Conservation (phyloP, 2,888 invertebrate genomes). For the Lepidocyrtinus sp. region DNA sequence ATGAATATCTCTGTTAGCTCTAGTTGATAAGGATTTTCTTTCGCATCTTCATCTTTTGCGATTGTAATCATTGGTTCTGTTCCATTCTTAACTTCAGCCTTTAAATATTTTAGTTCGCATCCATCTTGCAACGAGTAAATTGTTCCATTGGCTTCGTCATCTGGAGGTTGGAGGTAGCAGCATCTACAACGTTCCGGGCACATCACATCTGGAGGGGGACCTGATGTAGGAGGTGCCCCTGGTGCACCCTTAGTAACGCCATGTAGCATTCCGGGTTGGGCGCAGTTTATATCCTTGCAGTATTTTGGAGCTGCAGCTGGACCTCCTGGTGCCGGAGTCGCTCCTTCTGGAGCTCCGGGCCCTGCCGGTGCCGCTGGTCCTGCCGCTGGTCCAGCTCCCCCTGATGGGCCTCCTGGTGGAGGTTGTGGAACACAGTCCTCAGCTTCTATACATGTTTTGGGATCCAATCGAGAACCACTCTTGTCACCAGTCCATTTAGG, state of each 20-base stretch:
- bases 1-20: conserved; percentile 42
- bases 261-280: too few species aligned
- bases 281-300: too few species aligned
- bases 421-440: too few species aligned
- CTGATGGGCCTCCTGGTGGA: too few species aligned
- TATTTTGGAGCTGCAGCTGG: too few species aligned
- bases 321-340: conserved; percentile 3
- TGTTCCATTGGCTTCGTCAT: neutral
- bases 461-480: too few species aligned
- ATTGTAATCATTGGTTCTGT: neutral
- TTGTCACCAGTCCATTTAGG: too few species aligned
- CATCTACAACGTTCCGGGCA: conserved; percentile 12
- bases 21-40: conserved; percentile 42
- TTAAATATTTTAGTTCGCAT: conserved; percentile 50
- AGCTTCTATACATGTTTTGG: too few species aligned
- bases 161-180: neutral
- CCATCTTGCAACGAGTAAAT: conserved; percentile 37
- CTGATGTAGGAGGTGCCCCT: neutral
- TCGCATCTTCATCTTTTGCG: neutral
- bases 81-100: conserved; percentile 21
- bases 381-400: too few species aligned
- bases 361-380: neutral
- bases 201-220: neutral
- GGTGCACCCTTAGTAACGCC: neutral
- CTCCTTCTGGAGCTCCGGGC: neutral